Evolutionary conservation across 2,113 vertebrate species (phyloP), one percentile per base, ranked within the genome.

Genomic region (Seriola dumerili): DNA sequence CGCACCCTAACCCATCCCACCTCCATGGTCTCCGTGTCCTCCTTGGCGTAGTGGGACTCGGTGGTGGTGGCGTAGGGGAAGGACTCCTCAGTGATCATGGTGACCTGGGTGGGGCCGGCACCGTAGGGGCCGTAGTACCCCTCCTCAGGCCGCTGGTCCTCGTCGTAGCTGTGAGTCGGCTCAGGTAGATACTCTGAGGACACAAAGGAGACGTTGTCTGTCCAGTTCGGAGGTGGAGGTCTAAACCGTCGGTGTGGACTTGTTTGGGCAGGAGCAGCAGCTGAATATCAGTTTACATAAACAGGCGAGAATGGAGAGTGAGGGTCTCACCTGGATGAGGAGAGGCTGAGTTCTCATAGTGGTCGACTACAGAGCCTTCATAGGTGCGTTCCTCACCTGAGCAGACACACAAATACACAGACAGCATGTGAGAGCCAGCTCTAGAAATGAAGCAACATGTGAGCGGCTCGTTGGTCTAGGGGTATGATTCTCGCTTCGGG

Each of bases 31-130:
- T 95, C 88, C 4, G 72, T 93, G 88, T 94, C 93, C 80, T 95
- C 91, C 77, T 94, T 93, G 64, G 92, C 95, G 29, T 95, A 95
- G 90, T 94, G 94, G 21, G 94, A 92, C 78, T 95, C 92, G 1
- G 90, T 78, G 19, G 91, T 91, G 76, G 91, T 88, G 63, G 82
- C 65, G n/a, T 94, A 95, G 2, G 92, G 91, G 80, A 91, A 93
- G 13, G 77, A 52, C 40, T 95, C 94, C 79, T 94, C 95, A 0
- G 95, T 96, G 69, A 96, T 91, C 94, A 96, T 95, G 77, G 94
- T 95, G 62, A 96, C 92, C 32, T 66, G 57, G 4, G 91, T 89
- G 69, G 91, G 90, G 14, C 44, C 66, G 3, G 88, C 88, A 1
- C 81, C 92, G 17, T 92, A 91, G 8, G 77, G 83, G 76, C 95